These are phyloP conservation scores for Cactoblastis cactorum DNA, from an alignment of 2,888 invertebrate genomes.

Conservation along the genomic window DNA sequence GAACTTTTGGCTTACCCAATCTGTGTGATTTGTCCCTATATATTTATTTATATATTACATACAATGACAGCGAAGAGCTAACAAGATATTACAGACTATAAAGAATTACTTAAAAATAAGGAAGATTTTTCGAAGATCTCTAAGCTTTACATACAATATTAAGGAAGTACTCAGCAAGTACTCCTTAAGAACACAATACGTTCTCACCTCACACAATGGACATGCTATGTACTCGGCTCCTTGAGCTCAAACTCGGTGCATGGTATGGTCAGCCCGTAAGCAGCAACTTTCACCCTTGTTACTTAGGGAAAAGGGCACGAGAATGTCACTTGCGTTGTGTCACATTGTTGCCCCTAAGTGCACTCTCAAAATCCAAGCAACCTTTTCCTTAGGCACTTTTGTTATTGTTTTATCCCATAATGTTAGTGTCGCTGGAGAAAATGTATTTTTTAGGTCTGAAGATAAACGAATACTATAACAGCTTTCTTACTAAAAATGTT, in stretches of 20 bases:
- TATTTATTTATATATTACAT: too few relatives aligned
- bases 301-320: background rate
- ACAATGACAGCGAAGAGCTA: too few relatives aligned
- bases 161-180: constrained; percentile 26
- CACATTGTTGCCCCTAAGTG: constrained; percentile 19
- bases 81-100: too few relatives aligned
- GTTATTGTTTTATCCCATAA: constrained; percentile 1
- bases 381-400: constrained; percentile 17
- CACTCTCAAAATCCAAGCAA: constrained; percentile 14
- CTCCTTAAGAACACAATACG: constrained; percentile 46
- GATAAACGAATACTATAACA: background rate
- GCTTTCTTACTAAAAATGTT: too few relatives aligned
- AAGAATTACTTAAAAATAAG: background rate
- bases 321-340: background rate
- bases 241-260: constrained; percentile 23
- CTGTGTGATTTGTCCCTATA: too few relatives aligned
- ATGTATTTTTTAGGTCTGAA: background rate
- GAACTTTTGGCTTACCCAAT: too few relatives aligned
- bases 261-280: constrained; percentile 30
- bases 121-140: background rate
- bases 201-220: constrained; percentile 44
- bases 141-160: constrained; percentile 15
- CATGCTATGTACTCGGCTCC: constrained; percentile 32
- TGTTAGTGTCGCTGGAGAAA: background rate
- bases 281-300: constrained; percentile 15